Conservation (phyloP, 2,888 invertebrate genomes). For the Dryadula phaetusa region DNA sequence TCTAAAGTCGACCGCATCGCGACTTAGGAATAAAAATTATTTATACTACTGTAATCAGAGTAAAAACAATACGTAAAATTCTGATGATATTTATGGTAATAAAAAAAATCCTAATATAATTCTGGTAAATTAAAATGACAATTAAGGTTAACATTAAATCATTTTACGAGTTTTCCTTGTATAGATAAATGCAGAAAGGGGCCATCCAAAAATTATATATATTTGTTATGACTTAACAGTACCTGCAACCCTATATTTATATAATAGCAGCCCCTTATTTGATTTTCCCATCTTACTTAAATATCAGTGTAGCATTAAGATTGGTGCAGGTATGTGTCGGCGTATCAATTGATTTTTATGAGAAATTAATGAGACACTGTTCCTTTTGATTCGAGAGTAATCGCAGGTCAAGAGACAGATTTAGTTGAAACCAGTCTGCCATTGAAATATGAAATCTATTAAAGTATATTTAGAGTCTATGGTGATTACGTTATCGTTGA, state of each 20-base stretch:
- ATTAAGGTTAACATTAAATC: too few relatives aligned
- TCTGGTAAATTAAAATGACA: too few relatives aligned
- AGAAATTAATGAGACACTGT: conserved; percentile 46
- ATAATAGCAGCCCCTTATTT: conserved; percentile 10
- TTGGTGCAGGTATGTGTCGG: conserved; percentile 40
- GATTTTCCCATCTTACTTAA: neutral
- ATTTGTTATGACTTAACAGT: too few relatives aligned
- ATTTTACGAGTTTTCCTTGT: too few relatives aligned
- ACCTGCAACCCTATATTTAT: neutral
- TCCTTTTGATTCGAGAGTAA: conserved; percentile 39
- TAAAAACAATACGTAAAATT: too few relatives aligned
- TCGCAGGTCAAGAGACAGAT: conserved; percentile 41
- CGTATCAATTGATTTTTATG: conserved; percentile 50
- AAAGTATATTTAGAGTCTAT: neutral
- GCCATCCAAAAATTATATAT: too few relatives aligned
- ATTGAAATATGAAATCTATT: conserved; percentile 20
- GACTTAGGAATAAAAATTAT: too few relatives aligned
- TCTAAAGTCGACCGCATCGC: too few relatives aligned
- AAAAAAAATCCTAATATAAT: too few relatives aligned
- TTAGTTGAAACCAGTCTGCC: neutral
- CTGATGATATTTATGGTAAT: too few relatives aligned
- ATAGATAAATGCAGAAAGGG: too few relatives aligned
- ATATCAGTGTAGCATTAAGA: conserved; percentile 29
- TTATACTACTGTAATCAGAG: too few relatives aligned
- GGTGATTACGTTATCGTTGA: neutral